Evolutionary conservation across 2,888 invertebrate species (phyloP).

Genomic region (Icerya purchasi): DNA sequence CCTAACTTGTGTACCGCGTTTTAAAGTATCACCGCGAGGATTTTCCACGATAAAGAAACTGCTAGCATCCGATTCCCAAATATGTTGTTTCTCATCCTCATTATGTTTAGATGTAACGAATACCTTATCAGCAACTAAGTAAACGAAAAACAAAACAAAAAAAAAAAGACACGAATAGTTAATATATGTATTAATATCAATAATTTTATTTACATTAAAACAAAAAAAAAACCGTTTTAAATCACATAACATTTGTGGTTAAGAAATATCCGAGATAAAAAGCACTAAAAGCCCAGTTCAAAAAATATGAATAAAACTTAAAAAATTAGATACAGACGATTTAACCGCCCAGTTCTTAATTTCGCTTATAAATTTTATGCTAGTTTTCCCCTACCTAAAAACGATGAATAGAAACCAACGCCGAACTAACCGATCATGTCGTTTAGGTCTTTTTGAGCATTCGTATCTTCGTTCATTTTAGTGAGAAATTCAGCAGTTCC

Average conservation of each 20-base stretch:
- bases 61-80: constrained; percentile 93
- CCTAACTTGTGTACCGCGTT: constrained; percentile 73
- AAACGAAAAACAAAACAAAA: too few relatives aligned
- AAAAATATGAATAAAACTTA: too few relatives aligned
- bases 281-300: too few relatives aligned
- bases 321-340: too few relatives aligned
- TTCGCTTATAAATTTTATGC: too few relatives aligned
- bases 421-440: constrained; percentile 99
- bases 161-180: too few relatives aligned
- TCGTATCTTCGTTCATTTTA: constrained; percentile 54
- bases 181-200: too few relatives aligned
- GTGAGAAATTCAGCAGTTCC: constrained; percentile 89
- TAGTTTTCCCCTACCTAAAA: constrained; percentile 39
- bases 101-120: constrained; percentile 90
- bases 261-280: too few relatives aligned
- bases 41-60: constrained; percentile 78
- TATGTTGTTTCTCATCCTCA: constrained; percentile 64
- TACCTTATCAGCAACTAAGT: constrained; percentile 84
- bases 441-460: constrained; percentile 50
- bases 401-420: constrained; percentile 97
- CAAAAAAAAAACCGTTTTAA: too few relatives aligned
- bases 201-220: too few relatives aligned
- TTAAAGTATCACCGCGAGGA: constrained; percentile 78
- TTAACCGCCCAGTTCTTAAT: too few relatives aligned
- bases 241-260: too few relatives aligned